A percentile compares a stretch with the other conserved stretches of the same genome.
phyloP scores from a whole-genome alignment of 2,888 invertebrate species.

The Brachylomia viminalis region DNA sequence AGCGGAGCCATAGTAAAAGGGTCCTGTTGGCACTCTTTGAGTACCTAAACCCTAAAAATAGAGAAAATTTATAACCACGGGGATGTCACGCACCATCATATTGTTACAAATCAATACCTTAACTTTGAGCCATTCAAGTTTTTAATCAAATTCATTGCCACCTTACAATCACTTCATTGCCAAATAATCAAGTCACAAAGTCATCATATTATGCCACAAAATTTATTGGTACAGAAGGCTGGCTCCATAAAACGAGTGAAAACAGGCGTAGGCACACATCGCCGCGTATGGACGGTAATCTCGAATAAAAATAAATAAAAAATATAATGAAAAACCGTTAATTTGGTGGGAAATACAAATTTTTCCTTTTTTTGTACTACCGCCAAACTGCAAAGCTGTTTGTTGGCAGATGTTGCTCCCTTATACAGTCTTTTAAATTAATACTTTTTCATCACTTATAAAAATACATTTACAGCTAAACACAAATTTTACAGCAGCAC shows the following conservation, averaged over 20 bases:
- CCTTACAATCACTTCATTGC: slow-evolving; percentile 8
- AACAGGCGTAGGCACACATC: neutral
- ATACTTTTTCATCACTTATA: no score
- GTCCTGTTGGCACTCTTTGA: neutral
- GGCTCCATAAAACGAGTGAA: neutral
- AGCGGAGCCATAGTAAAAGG: neutral
- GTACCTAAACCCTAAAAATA: neutral
- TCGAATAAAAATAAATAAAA: no score
- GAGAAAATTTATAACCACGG: no score
- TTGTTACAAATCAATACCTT: no score
- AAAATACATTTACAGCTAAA: no score
- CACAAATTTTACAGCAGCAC: no score
- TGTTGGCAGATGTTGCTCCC: no score
- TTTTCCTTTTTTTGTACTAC: no score
- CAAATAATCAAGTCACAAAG: slow-evolving; percentile 39
- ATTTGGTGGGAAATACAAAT: no score
- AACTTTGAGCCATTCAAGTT: neutral
- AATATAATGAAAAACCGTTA: no score
- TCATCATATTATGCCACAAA: slow-evolving; percentile 6
- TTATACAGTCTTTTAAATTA: no score
- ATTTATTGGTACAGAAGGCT: neutral
- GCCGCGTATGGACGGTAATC: neutral
- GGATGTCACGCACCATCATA: neutral
- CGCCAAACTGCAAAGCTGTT: no score
- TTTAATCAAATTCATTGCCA: neutral